A percentile compares a stretch with the other conserved stretches of the same genome.
These are phyloP conservation scores for Gerris lacustris DNA, from an alignment of 2,888 invertebrate species.

Conservation along the genomic window DNA sequence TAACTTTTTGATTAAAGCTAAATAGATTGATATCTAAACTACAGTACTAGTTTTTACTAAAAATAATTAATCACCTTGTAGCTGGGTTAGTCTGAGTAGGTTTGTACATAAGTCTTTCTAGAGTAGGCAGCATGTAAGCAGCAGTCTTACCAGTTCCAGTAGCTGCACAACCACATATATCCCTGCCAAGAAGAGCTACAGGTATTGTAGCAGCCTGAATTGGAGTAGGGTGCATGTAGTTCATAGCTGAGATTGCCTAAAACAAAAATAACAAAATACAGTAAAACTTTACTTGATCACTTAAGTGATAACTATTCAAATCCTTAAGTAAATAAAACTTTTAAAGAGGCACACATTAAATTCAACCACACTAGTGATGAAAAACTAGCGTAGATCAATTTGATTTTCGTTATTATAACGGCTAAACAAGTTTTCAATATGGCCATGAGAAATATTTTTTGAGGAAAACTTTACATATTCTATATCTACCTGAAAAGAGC, in stretches of 20 bases:
- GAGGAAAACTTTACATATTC: too few species aligned
- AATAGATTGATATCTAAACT: too few species aligned
- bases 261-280: conserved; percentile 23
- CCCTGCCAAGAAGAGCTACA: conserved; percentile 78
- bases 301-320: conserved; percentile 9
- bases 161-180: conserved; percentile 96
- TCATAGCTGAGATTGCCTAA: conserved; percentile 70
- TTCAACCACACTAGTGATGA: too few species aligned
- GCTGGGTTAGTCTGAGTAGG: conserved; percentile 49
- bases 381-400: too few species aligned
- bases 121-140: conserved; percentile 93
- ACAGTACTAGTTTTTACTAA: too few species aligned
- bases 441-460: too few species aligned
- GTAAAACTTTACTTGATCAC: conserved; percentile 9
- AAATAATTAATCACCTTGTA: conserved; percentile 28
- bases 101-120: conserved; percentile 83
- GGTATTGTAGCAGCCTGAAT: conserved; percentile 94
- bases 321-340: not conserved
- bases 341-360: not conserved
- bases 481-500: too few species aligned
- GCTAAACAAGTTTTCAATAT: too few species aligned
- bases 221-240: conserved; percentile 88
- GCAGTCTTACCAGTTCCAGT: conserved; percentile 98
- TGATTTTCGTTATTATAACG: too few species aligned
- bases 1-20: too few species aligned